Conservation (phyloP, 1,140 invertebrate species). For the Pseudobourletiella spinata region DNA sequence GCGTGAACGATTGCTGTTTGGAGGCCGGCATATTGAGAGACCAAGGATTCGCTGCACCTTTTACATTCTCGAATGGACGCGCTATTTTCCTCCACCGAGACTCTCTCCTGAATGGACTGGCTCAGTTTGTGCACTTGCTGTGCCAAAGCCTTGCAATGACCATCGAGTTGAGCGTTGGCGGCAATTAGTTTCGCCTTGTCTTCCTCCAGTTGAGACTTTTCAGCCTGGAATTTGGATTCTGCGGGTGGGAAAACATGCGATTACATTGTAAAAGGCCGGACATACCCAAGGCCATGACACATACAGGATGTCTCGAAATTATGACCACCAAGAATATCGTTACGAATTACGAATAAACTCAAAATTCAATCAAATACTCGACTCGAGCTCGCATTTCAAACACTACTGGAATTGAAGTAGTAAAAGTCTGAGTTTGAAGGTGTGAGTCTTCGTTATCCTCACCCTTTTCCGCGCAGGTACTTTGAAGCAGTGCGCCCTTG, state of each 20-base stretch:
- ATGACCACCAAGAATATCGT: no score
- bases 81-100: slow-evolving; percentile 47
- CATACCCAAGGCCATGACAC: no score
- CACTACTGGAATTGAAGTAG: no score
- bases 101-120: slow-evolving; percentile 45
- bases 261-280: no score
- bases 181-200: slow-evolving; percentile 52
- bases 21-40: no score
- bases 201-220: slow-evolving; percentile 47
- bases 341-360: no score
- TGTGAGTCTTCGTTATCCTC: no score
- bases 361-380: no score
- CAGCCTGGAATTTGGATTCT: slow-evolving; percentile 5
- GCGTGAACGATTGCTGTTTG: background rate
- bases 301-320: no score
- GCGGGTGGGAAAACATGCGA: slow-evolving; percentile 1
- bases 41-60: slow-evolving; percentile 41
- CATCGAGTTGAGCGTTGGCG: slow-evolving; percentile 47
- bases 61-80: slow-evolving; percentile 53
- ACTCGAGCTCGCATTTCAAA: no score
- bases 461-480: slow-evolving; percentile 32
- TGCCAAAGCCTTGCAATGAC: slow-evolving; percentile 45
- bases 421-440: no score
- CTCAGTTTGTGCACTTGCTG: slow-evolving; percentile 48
- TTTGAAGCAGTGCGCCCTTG: slow-evolving; percentile 52